Evolutionary conservation across 2,113 vertebrate genomes (phyloP).

Genomic region (Puffinus mauretanicus): DNA sequence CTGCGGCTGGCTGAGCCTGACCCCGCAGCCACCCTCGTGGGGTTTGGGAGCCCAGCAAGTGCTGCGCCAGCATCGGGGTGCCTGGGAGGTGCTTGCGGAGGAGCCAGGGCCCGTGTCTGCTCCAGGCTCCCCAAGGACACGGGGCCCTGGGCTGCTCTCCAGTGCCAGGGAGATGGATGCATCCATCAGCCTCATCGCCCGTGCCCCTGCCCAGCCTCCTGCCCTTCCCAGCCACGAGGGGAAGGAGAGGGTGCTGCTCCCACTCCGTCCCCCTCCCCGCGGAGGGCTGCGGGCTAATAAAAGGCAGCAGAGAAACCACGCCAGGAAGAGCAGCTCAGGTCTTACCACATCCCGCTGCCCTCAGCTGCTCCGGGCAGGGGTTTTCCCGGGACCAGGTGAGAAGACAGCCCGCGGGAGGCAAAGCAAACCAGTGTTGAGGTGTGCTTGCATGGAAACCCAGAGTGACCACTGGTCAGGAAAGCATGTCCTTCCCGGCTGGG

Average conservation of each 20-base stretch:
- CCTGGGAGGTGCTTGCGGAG: accelerated
- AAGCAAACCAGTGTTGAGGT: background rate
- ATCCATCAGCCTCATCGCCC: background rate
- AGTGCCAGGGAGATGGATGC: background rate
- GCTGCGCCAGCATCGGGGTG: background rate
- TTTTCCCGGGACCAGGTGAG: background rate
- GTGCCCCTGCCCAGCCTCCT: background rate
- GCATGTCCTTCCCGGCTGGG: background rate
- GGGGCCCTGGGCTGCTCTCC: background rate
- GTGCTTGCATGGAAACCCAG: background rate
- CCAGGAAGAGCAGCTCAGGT: background rate
- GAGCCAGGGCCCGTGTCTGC: background rate
- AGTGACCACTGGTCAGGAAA: background rate
- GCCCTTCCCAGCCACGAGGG: no score
- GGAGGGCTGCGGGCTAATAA: accelerated
- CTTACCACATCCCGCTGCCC: background rate
- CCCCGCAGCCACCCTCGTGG: background rate
- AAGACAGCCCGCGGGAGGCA: background rate
- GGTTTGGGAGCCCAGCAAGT: background rate
- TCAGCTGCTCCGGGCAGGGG: background rate
- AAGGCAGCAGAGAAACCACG: background rate
- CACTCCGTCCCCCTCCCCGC: background rate
- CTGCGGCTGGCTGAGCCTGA: background rate
- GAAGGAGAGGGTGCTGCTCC: background rate
- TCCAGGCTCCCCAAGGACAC: background rate